Evolutionary conservation across 2,888 invertebrate genomes (phyloP), one percentile per base, ranked within the genome.

Genomic region (Pterostichus madidus): DNA sequence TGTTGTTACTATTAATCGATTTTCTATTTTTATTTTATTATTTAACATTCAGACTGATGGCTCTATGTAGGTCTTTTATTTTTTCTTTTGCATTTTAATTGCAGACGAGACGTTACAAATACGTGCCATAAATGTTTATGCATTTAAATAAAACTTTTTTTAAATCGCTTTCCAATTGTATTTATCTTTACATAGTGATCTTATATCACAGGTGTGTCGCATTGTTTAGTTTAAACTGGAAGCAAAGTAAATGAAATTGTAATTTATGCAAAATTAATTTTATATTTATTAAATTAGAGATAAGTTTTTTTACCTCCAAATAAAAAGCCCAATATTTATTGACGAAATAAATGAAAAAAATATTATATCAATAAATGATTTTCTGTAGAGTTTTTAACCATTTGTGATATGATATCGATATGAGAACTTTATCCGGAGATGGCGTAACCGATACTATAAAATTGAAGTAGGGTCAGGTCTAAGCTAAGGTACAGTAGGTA

Each of bases 81-180:
- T 73, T 80, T 53, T 73, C 73, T 80, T 56, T 73, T 71, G 56
- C 73, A 80, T 80, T 80, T 71, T 56, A 31, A 80, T 71, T 52
- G 80, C 73, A 71, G 46, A 46, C 52, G 32, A 52, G 80, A 80
- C 39, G 32, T 71, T 80, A 80, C 80, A 10, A 68, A 35, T 61
- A 80, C 80, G 80, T 80, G 71, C 15, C 39, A 13, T 59, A 39
- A 78, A 32, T 78, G 53, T 39, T 75, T 32, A 52, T 80, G 64
- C 24, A 80, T 80, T 79, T 80, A 24, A 80, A 80, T 49, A 46
- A 46, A 49, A 31, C 64, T 53, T 52, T 68, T n/a, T 68, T 71
- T 53, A 46, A 73, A 53, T 53, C 71, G 32, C 80, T 80, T 80
- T 80, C 80, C 53, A 80, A 80, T 71, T 80, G 53, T 73, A 80